Base-by-base conservation (phyloP, 2,113 vertebrate genomes). In the Indri indri region DNA sequence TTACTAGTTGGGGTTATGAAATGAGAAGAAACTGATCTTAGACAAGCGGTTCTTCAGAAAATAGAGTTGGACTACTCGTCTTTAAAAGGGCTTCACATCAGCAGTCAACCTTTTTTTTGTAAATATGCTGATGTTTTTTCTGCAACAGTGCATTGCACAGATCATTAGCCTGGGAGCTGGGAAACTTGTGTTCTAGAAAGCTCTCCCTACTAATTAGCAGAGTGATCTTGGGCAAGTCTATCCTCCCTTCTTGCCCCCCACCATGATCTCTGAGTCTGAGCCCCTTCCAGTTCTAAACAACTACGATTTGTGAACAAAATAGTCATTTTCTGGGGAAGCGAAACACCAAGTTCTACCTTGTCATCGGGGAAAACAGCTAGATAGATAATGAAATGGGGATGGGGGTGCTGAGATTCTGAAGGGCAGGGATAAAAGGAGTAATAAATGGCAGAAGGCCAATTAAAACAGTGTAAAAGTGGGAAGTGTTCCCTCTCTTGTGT, bases 281-380 rank as follows among this genome's bases (percentile, higher is more conserved):
- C 76, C 52, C 17, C 17, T 96, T 90, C 52, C 16, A 92, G 37
- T 52, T 94, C 3, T 57, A 66, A 93, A 79, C 81, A 16, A n/a
- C 54, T 82, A 27, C 54, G 77, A 91, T 81, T 76, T 97, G 34
- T 97, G 61, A 94, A 91, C 47, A 32, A 81, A 90, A 77, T 50
- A 50, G 59, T 91, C 93, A 83, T 94, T 95, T 86, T 91, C 57
- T 68, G 61, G 27, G 30, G 80, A 96, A 93, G 40, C 63, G 23
- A 88, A 90, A 61, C 22, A 45, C 3, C 52, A 65, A 37, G 11
- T 65, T 93, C 52, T 42, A 27, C 52, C 27, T n/a, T 68, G 25
- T 77, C 42, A n/a, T 50, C 54, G 40, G 47, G 57, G 32, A 66
- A 68, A 91, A 54, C 30, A 81, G 30, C 63, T 54, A 59, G 37